These are phyloP conservation scores for Triops longicaudatus DNA, from an alignment of 1,140 invertebrate species.

Conservation along the genomic window DNA sequence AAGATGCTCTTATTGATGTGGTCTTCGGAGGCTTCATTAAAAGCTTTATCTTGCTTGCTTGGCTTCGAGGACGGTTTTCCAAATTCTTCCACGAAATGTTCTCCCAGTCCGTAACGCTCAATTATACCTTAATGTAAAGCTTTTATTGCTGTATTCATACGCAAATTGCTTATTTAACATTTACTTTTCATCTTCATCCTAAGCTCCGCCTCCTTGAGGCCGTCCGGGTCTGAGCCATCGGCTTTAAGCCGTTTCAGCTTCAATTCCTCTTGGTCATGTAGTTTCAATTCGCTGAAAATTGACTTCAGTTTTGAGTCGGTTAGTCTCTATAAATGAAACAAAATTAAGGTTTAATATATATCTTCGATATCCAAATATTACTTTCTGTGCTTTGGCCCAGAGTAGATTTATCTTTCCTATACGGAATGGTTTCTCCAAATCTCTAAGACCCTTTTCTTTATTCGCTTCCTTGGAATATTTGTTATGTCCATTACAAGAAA, in stretches of 20 bases:
- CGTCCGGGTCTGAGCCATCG: slow-evolving; percentile 77
- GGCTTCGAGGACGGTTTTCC: slow-evolving; percentile 47
- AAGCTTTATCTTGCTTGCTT: slow-evolving; percentile 42
- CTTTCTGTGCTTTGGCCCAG: slow-evolving; percentile 74
- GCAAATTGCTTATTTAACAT: neutral
- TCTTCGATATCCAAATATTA: slow-evolving; percentile 42
- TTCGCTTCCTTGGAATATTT: slow-evolving; percentile 54
- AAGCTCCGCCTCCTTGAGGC: slow-evolving; percentile 70
- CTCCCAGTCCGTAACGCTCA: slow-evolving; percentile 66
- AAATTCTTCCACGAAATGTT: slow-evolving; percentile 64
- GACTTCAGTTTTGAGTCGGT: slow-evolving; percentile 75
- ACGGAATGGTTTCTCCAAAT: slow-evolving; percentile 65
- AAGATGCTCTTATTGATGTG: slow-evolving; percentile 67
- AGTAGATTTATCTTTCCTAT: slow-evolving; percentile 76
- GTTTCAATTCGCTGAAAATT: slow-evolving; percentile 74
- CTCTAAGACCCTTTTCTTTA: slow-evolving; percentile 42
- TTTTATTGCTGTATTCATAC: neutral
- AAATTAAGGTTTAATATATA: slow-evolving; percentile 19
- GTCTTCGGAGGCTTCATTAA: slow-evolving; percentile 51
- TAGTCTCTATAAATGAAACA: slow-evolving; percentile 53
- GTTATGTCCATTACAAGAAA: slow-evolving; percentile 31
- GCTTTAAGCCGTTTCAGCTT: slow-evolving; percentile 68
- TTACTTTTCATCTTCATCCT: slow-evolving; percentile 64
- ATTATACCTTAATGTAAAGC: slow-evolving; percentile 53
- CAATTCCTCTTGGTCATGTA: slow-evolving; percentile 87